Conservation (phyloP, 2,113 vertebrate genomes). For the Pongo abelii region DNA sequence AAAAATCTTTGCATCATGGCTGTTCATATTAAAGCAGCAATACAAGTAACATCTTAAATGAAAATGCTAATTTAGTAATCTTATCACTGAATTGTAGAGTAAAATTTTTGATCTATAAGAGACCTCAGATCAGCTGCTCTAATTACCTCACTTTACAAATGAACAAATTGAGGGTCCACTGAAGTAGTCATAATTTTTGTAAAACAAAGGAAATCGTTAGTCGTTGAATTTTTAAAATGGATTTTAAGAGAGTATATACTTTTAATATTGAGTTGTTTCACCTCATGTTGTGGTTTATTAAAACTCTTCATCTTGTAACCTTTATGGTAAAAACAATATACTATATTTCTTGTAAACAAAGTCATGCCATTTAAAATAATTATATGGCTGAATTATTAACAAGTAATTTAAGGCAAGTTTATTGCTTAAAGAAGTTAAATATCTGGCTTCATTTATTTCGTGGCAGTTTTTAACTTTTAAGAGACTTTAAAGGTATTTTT, state of each 20-base stretch:
- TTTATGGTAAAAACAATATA: neutral
- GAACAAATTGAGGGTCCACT: neutral
- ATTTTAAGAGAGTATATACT: constrained; percentile 19
- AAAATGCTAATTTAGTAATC: neutral
- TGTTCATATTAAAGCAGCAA: neutral
- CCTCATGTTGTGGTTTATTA: neutral
- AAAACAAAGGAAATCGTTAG: neutral
- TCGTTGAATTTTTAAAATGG: neutral
- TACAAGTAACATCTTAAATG: neutral
- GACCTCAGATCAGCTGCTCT: neutral
- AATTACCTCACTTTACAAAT: neutral
- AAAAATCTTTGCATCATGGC: neutral
- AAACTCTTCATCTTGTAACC: neutral
- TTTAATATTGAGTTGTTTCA: constrained; percentile 32
- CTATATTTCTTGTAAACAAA: neutral
- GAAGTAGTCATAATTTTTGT: neutral
- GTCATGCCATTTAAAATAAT: constrained; percentile 15
- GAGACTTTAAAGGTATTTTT: neutral
- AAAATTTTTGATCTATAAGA: neutral
- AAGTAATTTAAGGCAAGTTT: neutral
- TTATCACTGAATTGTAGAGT: neutral
- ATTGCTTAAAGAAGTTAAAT: constrained; percentile 24
- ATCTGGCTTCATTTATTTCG: constrained; percentile 19
- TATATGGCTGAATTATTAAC: constrained; percentile 5
- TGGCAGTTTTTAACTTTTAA: constrained; percentile 29